Conservation (phyloP, 1,140 invertebrate genomes). For the Brachionus paranguensis region DNA sequence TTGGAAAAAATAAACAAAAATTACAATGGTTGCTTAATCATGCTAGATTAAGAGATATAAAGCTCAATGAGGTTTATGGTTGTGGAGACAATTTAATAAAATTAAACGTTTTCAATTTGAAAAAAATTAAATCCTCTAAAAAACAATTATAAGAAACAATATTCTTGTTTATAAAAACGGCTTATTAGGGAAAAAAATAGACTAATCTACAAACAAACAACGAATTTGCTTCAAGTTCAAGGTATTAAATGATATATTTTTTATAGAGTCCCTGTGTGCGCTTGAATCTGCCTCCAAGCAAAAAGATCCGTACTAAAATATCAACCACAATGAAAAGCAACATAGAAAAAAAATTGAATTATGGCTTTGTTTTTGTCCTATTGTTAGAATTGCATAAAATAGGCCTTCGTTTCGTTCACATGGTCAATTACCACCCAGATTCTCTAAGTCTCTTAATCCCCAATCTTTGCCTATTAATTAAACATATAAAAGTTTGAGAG, state of each 20-base stretch:
- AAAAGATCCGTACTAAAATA: neutral
- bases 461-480: neutral
- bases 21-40: neutral
- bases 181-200: neutral
- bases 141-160: neutral
- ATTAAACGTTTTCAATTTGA: conserved; percentile 13
- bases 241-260: conserved; percentile 21
- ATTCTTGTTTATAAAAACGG: neutral
- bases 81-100: neutral
- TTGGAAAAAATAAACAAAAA: neutral
- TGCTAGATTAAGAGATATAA: conserved; percentile 22
- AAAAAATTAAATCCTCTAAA: conserved; percentile 34
- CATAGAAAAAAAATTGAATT: neutral
- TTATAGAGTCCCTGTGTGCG: neutral
- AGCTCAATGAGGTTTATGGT: neutral
- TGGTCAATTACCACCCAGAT: neutral
- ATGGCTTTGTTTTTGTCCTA: neutral
- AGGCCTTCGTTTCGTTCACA: neutral
- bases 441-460: neutral
- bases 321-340: neutral
- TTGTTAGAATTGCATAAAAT: neutral
- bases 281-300: neutral
- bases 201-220: conserved; percentile 22
- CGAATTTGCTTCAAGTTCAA: conserved; percentile 13
- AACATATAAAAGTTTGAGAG: neutral